phyloP scores from a whole-genome alignment of 2,797 vertebrate species.

The Megalops cyprinoides region DNA sequence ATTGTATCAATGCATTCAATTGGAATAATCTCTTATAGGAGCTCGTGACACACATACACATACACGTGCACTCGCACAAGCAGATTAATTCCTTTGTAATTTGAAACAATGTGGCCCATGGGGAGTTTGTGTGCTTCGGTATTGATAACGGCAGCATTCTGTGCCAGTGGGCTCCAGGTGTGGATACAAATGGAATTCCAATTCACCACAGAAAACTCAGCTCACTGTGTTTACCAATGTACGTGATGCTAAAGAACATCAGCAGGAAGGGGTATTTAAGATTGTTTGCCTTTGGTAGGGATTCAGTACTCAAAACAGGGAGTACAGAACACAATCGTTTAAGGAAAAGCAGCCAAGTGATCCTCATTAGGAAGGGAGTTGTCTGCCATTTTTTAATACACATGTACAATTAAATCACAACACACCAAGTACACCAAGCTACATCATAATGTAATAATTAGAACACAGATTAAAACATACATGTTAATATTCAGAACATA shows the following conservation, averaged over 20 bases:
- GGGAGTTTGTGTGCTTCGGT: conserved; percentile 29
- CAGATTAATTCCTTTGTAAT: conserved; percentile 20
- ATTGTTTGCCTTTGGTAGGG: neutral
- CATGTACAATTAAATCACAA: no score
- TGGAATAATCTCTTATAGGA: neutral
- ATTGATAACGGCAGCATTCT: conserved; percentile 16
- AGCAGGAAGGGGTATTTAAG: neutral
- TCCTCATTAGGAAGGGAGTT: no score
- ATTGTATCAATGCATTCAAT: neutral
- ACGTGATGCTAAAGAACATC: no score
- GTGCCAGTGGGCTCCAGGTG: conserved; percentile 15
- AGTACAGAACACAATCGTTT: no score
- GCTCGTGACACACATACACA: conserved; percentile 9
- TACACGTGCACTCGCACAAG: neutral
- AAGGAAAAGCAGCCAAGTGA: no score
- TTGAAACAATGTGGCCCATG: conserved; percentile 31
- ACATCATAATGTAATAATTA: no score
- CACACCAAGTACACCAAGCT: no score
- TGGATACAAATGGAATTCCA: conserved; percentile 32
- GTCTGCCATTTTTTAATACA: no score
- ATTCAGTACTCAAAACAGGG: neutral
- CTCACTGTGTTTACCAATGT: no score
- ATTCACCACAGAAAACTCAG: conserved; percentile 20
- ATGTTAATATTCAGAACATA: no score
- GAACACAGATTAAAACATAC: no score